Evolutionary conservation across 2,888 invertebrate species (phyloP).

Genomic region (Platycheirus albimanus): DNA sequence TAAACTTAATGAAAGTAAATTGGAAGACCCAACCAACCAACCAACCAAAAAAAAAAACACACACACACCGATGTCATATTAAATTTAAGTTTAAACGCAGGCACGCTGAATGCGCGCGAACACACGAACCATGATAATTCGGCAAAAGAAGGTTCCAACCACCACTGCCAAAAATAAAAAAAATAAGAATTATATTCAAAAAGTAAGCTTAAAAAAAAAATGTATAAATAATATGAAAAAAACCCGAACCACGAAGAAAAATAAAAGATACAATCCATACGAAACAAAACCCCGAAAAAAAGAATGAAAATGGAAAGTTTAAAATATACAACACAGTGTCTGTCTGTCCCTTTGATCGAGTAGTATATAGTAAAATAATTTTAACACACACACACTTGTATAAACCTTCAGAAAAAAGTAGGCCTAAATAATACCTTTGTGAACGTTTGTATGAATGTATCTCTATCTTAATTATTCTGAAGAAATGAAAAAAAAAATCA

Average conservation of each 20-base stretch:
- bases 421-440: conserved; percentile 35
- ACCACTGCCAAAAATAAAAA: conserved; percentile 49
- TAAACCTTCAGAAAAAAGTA: conserved; percentile 18
- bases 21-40: conserved; percentile 64
- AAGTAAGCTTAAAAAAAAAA: conserved; percentile 40
- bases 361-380: background rate
- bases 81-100: conserved; percentile 6
- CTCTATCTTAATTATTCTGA: background rate
- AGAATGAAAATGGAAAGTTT: conserved; percentile 72
- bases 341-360: conserved; percentile 58
- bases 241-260: conserved; percentile 58
- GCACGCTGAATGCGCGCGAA: conserved; percentile 46
- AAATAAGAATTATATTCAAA: conserved; percentile 17
- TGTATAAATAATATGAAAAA: conserved; percentile 30
- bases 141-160: conserved; percentile 53
- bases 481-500: conserved; percentile 13
- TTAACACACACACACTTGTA: conserved; percentile 23
- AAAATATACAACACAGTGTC: conserved; percentile 47
- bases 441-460: background rate
- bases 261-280: conserved; percentile 47
- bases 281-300: conserved; percentile 52
- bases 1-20: conserved; percentile 72
- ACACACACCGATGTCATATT: background rate
- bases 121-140: conserved; percentile 67
- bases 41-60: background rate